Base-by-base conservation (phyloP, 2,113 vertebrate genomes). In the Gallinago paraguaiae region DNA sequence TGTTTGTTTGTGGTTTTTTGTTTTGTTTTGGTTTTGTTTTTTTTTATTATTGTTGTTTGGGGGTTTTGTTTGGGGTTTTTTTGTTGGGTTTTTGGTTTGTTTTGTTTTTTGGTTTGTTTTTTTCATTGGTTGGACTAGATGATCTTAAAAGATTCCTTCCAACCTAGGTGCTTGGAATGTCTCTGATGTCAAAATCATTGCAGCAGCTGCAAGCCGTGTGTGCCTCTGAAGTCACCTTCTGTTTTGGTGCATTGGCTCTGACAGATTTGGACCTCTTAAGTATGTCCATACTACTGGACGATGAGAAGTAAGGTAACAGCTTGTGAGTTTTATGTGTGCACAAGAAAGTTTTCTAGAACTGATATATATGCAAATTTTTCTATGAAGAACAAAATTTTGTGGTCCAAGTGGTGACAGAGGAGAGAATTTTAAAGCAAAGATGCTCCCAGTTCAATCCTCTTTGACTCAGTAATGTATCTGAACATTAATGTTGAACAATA, bases 381-480 rank as follows among this genome's bases (percentile, higher is more conserved):
- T 82, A 88, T 60, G 31, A 91, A 56, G 75, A 97, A 53, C 33
- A 96, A 71, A 96, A 88, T 90, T 71, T 86, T 82, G 50, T 84
- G 74, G 90, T 95, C 50, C 33, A 28, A 71, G 45, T 59, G 64
- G 88, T 86, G 59, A 81, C 59, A 65, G 17, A 39, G 95, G 63
- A 89, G 51, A 91, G 78, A 57, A 79, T 74, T 82, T 96, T 93
- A 91, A 97, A 95, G 43, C 28, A 71, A 90, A 94, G 89, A 64
- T 76, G 28, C 50, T 88, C 77, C 60, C 39, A 91, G 57, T 51
- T 92, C 54, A 82, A 71, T 86, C 75, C 37, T 33, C 75, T 97
- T 95, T 96, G 86, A 88, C 59, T 97, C 71, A 53, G 48, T 79
- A 92, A 81, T 50, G 39, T 33, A 37, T 75, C 39, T 83, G 63